Base-by-base conservation (phyloP, 2,113 vertebrate species). In the Onychostruthus taczanowskii region DNA sequence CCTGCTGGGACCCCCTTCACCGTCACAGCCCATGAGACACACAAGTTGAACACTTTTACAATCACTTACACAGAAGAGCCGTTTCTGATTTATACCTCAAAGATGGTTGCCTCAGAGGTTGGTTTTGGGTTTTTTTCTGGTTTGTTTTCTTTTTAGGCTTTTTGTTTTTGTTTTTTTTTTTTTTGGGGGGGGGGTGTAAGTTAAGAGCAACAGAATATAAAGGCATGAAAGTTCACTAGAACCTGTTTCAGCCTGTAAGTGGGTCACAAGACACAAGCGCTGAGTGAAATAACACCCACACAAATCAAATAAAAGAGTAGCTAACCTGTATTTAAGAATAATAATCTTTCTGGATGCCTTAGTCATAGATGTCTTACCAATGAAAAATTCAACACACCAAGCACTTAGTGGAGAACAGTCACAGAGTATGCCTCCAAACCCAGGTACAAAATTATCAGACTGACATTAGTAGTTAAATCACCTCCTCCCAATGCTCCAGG, bases 291-390 rank as follows among this genome's bases (percentile, higher is more conserved):
- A 73, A 89, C 95, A 89, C 96, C 92, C 84, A 95, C 93, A 59
- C 79, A 90, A 95, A 95, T 78, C 74, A 87, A 68, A 95, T 96
- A 91, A 94, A 84, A 92, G 70, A 50, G 81, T 58, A 86, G 43
- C 93, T 97, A 97, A 95, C 87, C 70, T 96, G 78, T 95, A 93
- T 94, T 97, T 97, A 96, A 96, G 82, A 76, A 95, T 70, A 80
- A 94, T 92, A 92, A 73, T 94, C 79, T 96, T 92, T 90, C 90
- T 94, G 50, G 64, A 22, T 88, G 56, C 89, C 64, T 89, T 84
- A 92, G 74, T 95, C 88, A 90, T 70, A 87, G 70, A 77, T 75
- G 58, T 81, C 83, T 89, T 76, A 88, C 64, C 74, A 89, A 90
- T 88, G 78, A 95, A 96, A 97, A 90, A 96, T 58, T 35, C 84